Evolutionary conservation across 2,797 vertebrate genomes (phyloP).

Genomic region (Geotria australis): DNA sequence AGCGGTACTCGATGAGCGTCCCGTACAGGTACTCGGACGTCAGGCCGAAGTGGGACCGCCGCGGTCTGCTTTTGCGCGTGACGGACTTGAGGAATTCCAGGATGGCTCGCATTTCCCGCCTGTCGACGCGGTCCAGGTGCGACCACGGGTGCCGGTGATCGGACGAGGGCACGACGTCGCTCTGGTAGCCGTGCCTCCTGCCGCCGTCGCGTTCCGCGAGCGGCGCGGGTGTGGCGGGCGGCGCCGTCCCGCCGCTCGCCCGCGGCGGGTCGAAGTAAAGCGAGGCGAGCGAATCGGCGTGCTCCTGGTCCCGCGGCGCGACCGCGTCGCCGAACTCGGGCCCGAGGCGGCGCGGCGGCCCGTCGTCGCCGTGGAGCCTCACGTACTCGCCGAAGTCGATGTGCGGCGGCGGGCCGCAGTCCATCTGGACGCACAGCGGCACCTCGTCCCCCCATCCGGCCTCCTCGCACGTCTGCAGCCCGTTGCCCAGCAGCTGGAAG

Average conservation of each 20-base stretch:
- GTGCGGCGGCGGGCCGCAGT: slow-evolving; percentile 82
- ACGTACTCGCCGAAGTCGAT: slow-evolving; percentile 70
- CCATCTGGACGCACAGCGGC: slow-evolving; percentile 38
- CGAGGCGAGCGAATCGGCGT: neutral
- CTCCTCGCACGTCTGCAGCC: slow-evolving; percentile 70
- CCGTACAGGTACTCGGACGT: slow-evolving; percentile 37
- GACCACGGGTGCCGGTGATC: neutral
- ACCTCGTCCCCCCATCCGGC: slow-evolving; percentile 48
- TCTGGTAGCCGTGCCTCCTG: neutral
- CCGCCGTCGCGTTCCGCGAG: neutral
- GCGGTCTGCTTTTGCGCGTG: too few species aligned
- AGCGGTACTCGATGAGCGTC: slow-evolving; percentile 33
- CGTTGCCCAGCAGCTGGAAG: slow-evolving; percentile 50
- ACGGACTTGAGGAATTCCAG: too few species aligned
- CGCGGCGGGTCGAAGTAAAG: too few species aligned
- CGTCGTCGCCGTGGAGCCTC: slow-evolving; percentile 8
- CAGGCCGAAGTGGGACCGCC: slow-evolving; percentile 6
- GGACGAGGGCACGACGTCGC: too few species aligned
- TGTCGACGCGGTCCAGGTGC: too few species aligned
- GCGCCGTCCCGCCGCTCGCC: too few species aligned
- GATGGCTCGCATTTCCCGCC: too few species aligned
- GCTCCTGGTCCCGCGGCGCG: slow-evolving; percentile 1
- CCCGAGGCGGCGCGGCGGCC: neutral
- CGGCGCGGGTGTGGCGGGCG: too few species aligned
- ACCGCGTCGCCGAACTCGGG: slow-evolving; percentile 4